Base-by-base conservation (phyloP, 2,888 invertebrate species). In the Ctenicera cuprea region DNA sequence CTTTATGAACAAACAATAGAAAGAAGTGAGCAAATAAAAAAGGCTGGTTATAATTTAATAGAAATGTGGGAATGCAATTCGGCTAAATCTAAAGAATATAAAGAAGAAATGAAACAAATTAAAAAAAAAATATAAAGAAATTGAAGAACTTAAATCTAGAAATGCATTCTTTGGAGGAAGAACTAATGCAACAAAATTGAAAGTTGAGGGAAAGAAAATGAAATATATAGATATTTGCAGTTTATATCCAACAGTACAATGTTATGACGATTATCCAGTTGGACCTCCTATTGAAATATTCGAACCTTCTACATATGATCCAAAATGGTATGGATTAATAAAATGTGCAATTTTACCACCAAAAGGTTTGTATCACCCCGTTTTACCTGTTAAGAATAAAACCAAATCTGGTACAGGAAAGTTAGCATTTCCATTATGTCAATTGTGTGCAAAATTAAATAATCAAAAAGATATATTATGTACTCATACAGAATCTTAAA, bases 141-240 rank as follows among this genome's bases (percentile, higher is more conserved):
- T 72, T 9, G 67, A 62, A 62, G 59, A 65, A 16, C 50, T 78
- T 20, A 70, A 78, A 18, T 76, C 78, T 59, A 68, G 76, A 68
- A 71, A 79, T 62, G 76, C 75, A 30, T 78, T 79, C 64, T 79
- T 71, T 68, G 78, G 78, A 0, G 78, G 79, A 37, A 66, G 77
- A 73, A 79, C 78, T 8, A 76, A 80, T 62, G 76, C 75, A 14
- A 71, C 71, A 38, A 77, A 78, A 67, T 69, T 80, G 62, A 66
- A 48, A 41, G 74, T 71, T n/a, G 18, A 63, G 68, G 38, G 71
- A 11, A 75, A 79, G 67, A 77, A 77, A 75, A 64, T 77, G 65
- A 68, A 71, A 73, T 79, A 79, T 71, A 77, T 79, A 65, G 74
- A 79, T 75, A 75, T 80, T 48, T 76, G 74, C n/a, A 74, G 70